Percentiles rank a stretch among this genome's conserved stretches.
These are phyloP conservation scores for Apis florea DNA, from an alignment of 1,140 invertebrate species.

Conservation along the genomic window DNA sequence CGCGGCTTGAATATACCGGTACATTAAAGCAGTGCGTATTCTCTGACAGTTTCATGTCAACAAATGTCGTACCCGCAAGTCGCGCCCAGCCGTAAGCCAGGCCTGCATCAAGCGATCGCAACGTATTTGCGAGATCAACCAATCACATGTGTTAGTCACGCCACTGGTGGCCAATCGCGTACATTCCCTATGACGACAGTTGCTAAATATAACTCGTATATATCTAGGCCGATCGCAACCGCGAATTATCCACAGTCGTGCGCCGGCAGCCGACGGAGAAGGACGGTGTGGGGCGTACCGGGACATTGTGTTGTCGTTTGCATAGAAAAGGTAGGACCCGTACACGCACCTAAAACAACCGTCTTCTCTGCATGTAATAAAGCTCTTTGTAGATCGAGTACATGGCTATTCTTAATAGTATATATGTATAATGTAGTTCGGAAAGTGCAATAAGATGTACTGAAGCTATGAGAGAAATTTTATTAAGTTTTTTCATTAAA, in stretches of 20 bases:
- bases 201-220: constrained; percentile 75
- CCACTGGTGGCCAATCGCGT: constrained; percentile 63
- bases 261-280: constrained; percentile 73
- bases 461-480: constrained; percentile 5
- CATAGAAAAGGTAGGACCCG: constrained; percentile 44
- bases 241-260: constrained; percentile 74
- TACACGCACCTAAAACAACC: constrained; percentile 10
- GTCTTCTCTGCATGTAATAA: constrained; percentile 41
- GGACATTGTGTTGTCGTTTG: constrained; percentile 44
- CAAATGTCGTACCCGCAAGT: constrained; percentile 70
- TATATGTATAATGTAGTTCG: constrained; percentile 12
- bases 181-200: constrained; percentile 63
- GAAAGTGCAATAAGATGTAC: constrained; percentile 8
- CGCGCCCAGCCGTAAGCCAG: constrained; percentile 64
- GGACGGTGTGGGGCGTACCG: constrained; percentile 40
- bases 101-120: constrained; percentile 45
- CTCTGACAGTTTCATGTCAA: constrained; percentile 75
- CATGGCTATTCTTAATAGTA: constrained; percentile 17
- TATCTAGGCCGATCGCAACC: constrained; percentile 76
- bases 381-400: constrained; percentile 32
- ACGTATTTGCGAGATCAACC: constrained; percentile 55
- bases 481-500: background rate
- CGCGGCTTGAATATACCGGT: constrained; percentile 22
- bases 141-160: constrained; percentile 55
- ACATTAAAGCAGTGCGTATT: constrained; percentile 49